Percentiles rank a stretch among this genome's conserved stretches.
phyloP scores from a whole-genome alignment of 1,140 invertebrate species.

The Wasmannia auropunctata region DNA sequence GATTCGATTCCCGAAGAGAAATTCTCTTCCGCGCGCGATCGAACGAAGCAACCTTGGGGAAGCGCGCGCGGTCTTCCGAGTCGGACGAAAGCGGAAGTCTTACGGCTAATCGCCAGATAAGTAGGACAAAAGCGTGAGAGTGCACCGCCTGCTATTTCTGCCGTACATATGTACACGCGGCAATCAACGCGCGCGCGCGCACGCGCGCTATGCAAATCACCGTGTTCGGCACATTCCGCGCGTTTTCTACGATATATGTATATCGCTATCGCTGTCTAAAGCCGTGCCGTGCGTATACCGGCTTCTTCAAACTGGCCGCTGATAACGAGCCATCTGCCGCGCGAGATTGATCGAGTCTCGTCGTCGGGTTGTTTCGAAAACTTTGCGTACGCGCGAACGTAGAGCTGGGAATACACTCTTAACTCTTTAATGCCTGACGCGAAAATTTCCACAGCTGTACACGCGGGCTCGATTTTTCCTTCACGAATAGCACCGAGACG shows the following conservation, averaged over 20 bases:
- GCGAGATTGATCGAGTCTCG: not conserved
- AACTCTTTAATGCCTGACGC: no score
- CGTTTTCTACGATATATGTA: conserved; percentile 11
- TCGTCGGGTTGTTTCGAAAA: not conserved
- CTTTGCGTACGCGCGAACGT: not conserved
- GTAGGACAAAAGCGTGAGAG: conserved; percentile 76
- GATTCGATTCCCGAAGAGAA: not conserved
- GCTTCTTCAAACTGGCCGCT: not conserved
- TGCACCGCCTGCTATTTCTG: conserved; percentile 38
- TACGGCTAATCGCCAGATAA: conserved; percentile 73
- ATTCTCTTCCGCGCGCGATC: conserved; percentile 31
- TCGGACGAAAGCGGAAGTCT: conserved; percentile 77
- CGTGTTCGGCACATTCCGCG: not conserved
- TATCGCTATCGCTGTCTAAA: not conserved
- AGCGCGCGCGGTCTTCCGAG: conserved; percentile 74
- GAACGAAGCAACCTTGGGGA: conserved; percentile 72
- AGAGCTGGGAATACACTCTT: not conserved
- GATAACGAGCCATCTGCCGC: conserved; percentile 28
- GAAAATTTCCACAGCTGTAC: not conserved
- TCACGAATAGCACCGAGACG: not conserved
- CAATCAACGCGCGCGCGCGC: not conserved
- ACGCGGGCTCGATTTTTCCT: not conserved
- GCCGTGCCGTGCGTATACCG: not conserved
- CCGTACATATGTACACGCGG: not conserved
- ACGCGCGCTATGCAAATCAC: not conserved